Conservation (phyloP, 2,888 invertebrate genomes). For the Coenonympha arcania region DNA sequence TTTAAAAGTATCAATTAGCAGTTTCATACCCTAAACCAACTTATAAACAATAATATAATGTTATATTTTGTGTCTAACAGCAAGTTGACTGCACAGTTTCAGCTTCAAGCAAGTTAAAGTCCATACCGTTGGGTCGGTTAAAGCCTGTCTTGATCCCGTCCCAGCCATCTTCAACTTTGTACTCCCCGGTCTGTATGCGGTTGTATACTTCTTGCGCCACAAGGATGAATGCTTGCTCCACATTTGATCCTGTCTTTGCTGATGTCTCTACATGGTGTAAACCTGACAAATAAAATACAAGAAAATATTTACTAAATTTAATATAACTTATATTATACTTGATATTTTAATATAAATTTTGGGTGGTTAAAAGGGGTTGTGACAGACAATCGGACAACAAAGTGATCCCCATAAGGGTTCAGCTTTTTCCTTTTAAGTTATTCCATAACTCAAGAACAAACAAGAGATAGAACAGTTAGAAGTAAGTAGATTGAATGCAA, state of each 20-base stretch:
- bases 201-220: slow-evolving; percentile 94
- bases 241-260: slow-evolving; percentile 92
- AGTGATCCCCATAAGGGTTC: too few species aligned
- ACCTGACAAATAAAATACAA: slow-evolving; percentile 40
- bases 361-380: too few species aligned
- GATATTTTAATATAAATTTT: too few species aligned
- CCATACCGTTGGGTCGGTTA: slow-evolving; percentile 84
- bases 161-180: slow-evolving; percentile 96
- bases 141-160: slow-evolving; percentile 97
- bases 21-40: background rate
- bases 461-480: too few species aligned
- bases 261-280: slow-evolving; percentile 97
- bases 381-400: too few species aligned
- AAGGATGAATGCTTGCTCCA: slow-evolving; percentile 92
- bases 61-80: slow-evolving; percentile 73
- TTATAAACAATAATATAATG: background rate
- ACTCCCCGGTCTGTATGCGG: slow-evolving; percentile 91
- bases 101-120: slow-evolving; percentile 89
- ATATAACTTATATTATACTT: too few species aligned
- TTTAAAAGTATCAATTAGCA: background rate
- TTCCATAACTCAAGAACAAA: too few species aligned
- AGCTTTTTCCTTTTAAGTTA: too few species aligned
- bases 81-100: slow-evolving; percentile 92
- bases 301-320: too few species aligned
- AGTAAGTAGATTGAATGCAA: too few species aligned